phyloP scores from a whole-genome alignment of 2,797 vertebrate genomes.

The Sphenopsis melanotis region DNA sequence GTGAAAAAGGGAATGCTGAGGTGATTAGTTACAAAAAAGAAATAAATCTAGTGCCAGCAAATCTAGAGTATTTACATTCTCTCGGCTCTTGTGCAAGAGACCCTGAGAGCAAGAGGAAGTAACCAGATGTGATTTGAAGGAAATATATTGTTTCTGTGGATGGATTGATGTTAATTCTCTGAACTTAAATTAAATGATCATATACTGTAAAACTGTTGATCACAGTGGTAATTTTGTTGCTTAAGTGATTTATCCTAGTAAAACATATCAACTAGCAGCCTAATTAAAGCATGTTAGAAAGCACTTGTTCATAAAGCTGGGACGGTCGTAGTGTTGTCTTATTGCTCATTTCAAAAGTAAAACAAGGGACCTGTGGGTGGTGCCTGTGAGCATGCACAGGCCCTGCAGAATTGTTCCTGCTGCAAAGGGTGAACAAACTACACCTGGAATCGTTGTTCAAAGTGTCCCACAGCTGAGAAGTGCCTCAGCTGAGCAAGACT shows the following conservation, averaged over 20 bases:
- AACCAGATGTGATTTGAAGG: background rate
- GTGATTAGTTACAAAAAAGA: rapidly evolving
- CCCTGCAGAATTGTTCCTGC: background rate
- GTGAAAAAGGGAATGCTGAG: background rate
- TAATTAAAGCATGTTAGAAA: background rate
- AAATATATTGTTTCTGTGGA: background rate
- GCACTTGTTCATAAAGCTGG: background rate
- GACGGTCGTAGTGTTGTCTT: background rate
- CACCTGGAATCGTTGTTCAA: background rate
- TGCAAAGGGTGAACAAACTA: background rate
- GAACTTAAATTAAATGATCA: background rate
- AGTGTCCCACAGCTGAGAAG: background rate
- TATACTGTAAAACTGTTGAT: background rate
- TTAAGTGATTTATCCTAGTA: background rate
- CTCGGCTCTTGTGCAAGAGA: background rate
- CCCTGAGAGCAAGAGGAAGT: background rate
- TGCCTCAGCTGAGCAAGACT: background rate
- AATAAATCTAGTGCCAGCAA: background rate
- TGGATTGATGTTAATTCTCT: background rate
- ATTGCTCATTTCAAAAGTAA: background rate
- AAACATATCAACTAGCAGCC: background rate
- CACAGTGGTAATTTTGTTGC: background rate
- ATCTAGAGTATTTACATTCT: background rate
- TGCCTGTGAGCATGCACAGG: background rate
- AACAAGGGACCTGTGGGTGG: background rate